Percentiles rank a stretch among this genome's conserved stretches.
Conservation (phyloP, 2,797 vertebrate species). For the Podarcis siculus region DNA sequence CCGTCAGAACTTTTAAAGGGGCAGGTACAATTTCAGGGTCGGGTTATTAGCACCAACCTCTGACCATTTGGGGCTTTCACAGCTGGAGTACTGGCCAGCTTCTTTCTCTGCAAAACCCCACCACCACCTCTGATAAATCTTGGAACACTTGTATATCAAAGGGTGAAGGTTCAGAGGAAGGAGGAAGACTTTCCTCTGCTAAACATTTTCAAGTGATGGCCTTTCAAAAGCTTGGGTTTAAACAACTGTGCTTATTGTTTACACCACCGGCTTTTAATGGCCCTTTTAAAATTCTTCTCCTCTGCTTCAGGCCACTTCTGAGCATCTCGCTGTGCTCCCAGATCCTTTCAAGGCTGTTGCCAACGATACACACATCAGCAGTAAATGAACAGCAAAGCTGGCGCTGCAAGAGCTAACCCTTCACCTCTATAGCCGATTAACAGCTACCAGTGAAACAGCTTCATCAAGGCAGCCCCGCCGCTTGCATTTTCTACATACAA, state of each 20-base stretch:
- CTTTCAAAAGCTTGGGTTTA: slow-evolving; percentile 42
- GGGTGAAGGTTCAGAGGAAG: not conserved
- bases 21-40: not conserved
- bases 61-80: not conserved
- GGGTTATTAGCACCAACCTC: not conserved
- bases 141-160: not conserved
- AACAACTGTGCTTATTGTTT: slow-evolving; percentile 20
- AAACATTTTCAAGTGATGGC: slow-evolving; percentile 24
- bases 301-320: slow-evolving; percentile 24
- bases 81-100: not conserved
- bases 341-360: slow-evolving; percentile 26
- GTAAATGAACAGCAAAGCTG: not conserved
- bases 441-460: slow-evolving; percentile 39
- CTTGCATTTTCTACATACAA: not conserved
- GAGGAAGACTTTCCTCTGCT: not conserved
- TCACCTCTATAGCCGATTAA: slow-evolving; percentile 9
- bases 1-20: not conserved
- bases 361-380: not conserved
- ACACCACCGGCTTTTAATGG: slow-evolving; percentile 28
- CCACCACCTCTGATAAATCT: not conserved
- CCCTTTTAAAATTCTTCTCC: not conserved
- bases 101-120: not conserved
- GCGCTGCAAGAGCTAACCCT: slow-evolving; percentile 12
- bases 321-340: slow-evolving; percentile 2
- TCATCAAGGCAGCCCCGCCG: not conserved